These are phyloP conservation scores for Volucella inflata DNA, from an alignment of 2,888 invertebrate species.

Conservation along the genomic window DNA sequence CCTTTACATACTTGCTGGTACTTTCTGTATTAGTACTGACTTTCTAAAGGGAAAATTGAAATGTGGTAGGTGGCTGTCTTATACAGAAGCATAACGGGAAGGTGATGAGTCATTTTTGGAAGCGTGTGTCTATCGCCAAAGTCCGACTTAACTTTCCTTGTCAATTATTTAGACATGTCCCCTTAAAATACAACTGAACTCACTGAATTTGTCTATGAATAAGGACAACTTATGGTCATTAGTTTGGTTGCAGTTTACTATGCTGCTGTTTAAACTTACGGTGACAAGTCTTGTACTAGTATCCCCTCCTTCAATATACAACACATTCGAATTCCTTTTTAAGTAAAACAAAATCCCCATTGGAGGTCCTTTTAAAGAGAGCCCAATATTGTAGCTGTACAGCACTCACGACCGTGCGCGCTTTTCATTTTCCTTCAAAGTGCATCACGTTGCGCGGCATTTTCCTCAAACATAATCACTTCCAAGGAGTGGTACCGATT, in stretches of 20 bases:
- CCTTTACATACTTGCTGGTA: no score
- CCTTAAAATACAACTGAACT: no score
- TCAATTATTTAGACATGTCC: no score
- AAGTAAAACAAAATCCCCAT: not conserved
- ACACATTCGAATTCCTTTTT: conserved; percentile 1
- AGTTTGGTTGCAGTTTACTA: not conserved
- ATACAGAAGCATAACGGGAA: no score
- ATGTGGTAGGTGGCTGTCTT: no score
- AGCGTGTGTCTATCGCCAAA: no score
- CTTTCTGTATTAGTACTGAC: no score
- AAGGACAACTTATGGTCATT: not conserved
- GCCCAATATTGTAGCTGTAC: conserved; percentile 4
- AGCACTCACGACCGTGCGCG: conserved; percentile 15
- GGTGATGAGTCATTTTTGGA: no score
- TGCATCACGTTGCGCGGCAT: conserved; percentile 32
- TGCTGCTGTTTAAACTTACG: not conserved
- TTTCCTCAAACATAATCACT: conserved; percentile 47
- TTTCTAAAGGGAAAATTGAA: no score
- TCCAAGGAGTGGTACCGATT: conserved; percentile 65
- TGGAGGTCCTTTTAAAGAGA: not conserved
- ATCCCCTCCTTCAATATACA: conserved; percentile 2
- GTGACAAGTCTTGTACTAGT: not conserved
- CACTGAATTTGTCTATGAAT: no score
- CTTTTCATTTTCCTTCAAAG: conserved; percentile 14
- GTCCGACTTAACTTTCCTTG: no score